A percentile compares a stretch with the other conserved stretches of the same genome.
Conservation (phyloP, 2,797 vertebrate species). For the Fistularia tabacaria region DNA sequence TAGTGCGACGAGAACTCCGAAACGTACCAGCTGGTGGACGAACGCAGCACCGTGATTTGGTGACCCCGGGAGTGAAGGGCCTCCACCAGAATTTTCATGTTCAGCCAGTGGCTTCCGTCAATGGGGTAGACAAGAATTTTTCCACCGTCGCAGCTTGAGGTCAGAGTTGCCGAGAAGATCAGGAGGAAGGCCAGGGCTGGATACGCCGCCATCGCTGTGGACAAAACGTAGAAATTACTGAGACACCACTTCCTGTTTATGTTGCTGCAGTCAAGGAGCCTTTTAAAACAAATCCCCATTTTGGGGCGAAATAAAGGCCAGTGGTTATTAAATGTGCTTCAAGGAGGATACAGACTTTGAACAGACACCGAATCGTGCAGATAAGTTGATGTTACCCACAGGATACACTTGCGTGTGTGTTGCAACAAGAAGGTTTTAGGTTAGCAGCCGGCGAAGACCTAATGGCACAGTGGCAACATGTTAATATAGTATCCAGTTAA, state of each 20-base stretch:
- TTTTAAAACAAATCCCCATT: too few relatives aligned
- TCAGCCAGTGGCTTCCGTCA: slow-evolving; percentile 68
- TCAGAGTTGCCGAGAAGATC: slow-evolving; percentile 27
- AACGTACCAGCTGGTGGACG: slow-evolving; percentile 60
- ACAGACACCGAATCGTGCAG: too few relatives aligned
- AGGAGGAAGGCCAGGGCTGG: slow-evolving; percentile 19
- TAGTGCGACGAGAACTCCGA: slow-evolving; percentile 46
- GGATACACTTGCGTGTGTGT: too few relatives aligned
- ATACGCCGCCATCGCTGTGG: slow-evolving; percentile 40
- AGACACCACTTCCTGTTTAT: neutral
- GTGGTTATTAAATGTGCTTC: too few relatives aligned
- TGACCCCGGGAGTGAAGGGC: slow-evolving; percentile 52
- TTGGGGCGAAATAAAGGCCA: too few relatives aligned
- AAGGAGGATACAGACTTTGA: too few relatives aligned
- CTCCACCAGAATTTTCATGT: slow-evolving; percentile 61
- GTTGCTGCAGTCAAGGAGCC: neutral
- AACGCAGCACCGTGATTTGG: slow-evolving; percentile 51
- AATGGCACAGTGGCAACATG: too few relatives aligned
- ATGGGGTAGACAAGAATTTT: slow-evolving; percentile 56
- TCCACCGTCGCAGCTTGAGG: slow-evolving; percentile 23
- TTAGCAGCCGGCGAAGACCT: too few relatives aligned
- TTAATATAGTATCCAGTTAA: too few relatives aligned
- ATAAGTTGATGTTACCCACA: too few relatives aligned
- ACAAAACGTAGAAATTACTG: slow-evolving; percentile 9
- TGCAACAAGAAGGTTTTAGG: too few relatives aligned